phyloP scores from a whole-genome alignment of 2,797 vertebrate genomes.

The Sebastes umbrosus region DNA sequence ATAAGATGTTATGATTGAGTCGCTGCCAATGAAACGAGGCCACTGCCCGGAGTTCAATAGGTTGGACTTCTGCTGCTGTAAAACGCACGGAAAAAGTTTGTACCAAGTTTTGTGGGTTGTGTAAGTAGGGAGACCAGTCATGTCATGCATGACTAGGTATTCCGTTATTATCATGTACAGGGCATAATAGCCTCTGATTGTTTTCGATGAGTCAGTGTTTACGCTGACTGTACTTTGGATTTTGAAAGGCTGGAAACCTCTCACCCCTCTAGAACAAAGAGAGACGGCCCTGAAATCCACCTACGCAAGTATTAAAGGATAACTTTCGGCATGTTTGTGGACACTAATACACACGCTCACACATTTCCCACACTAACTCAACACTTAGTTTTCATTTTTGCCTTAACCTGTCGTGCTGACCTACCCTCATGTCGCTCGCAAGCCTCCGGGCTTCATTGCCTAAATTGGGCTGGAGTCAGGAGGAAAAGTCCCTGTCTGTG shows the following conservation, averaged over 20 bases:
- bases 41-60: constrained; percentile 62
- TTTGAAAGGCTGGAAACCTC: constrained; percentile 36
- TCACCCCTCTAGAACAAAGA: constrained; percentile 28
- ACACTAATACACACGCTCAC: background rate
- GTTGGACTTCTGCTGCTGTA: constrained; percentile 44
- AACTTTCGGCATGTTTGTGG: constrained; percentile 37
- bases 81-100: constrained; percentile 23
- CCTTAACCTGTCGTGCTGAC: constrained; percentile 44
- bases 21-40: constrained; percentile 71
- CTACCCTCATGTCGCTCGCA: constrained; percentile 4
- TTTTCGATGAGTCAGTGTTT: constrained; percentile 62
- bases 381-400: constrained; percentile 32
- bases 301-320: constrained; percentile 61
- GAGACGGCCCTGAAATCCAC: constrained; percentile 52
- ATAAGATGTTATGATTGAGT: constrained; percentile 81
- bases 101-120: constrained; percentile 1
- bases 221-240: constrained; percentile 24
- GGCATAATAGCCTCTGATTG: constrained; percentile 30
- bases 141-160: constrained; percentile 10
- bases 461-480: constrained; percentile 43
- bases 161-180: constrained; percentile 12
- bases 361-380: constrained; percentile 28
- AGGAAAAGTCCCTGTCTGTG: constrained; percentile 38
- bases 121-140: background rate
- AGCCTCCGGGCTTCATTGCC: constrained; percentile 43